Conservation (phyloP, 2,888 invertebrate genomes). For the Cephus spinipes region DNA sequence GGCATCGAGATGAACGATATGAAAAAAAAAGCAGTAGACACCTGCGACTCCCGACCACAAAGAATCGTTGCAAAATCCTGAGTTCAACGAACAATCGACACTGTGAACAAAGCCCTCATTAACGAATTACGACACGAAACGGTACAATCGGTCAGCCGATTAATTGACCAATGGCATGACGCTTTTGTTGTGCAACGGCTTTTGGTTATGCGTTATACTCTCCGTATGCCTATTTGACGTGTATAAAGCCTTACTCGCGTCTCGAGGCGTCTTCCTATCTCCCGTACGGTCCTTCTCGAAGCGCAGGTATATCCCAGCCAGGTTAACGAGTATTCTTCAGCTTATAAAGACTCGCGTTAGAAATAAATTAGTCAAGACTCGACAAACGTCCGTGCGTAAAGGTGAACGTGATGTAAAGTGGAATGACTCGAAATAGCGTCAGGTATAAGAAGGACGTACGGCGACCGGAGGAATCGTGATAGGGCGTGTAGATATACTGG, state of each 20-base stretch:
- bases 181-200: background rate
- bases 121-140: background rate
- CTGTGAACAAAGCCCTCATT: background rate
- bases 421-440: background rate
- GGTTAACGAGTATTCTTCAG: background rate
- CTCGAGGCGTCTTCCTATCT: background rate
- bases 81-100: background rate
- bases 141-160: background rate
- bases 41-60: background rate
- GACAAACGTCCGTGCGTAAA: background rate
- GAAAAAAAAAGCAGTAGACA: background rate
- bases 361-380: background rate
- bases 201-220: background rate
- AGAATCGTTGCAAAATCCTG: background rate
- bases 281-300: background rate
- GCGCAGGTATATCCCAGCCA: background rate
- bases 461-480: background rate
- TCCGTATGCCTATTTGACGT: background rate
- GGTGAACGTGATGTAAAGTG: background rate
- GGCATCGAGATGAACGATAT: background rate
- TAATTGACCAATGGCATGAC: background rate
- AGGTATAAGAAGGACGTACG: background rate
- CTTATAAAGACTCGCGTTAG: background rate
- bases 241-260: background rate
- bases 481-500: background rate